phyloP scores from a whole-genome alignment of 1,140 invertebrate species.

The Philaenus spumarius region DNA sequence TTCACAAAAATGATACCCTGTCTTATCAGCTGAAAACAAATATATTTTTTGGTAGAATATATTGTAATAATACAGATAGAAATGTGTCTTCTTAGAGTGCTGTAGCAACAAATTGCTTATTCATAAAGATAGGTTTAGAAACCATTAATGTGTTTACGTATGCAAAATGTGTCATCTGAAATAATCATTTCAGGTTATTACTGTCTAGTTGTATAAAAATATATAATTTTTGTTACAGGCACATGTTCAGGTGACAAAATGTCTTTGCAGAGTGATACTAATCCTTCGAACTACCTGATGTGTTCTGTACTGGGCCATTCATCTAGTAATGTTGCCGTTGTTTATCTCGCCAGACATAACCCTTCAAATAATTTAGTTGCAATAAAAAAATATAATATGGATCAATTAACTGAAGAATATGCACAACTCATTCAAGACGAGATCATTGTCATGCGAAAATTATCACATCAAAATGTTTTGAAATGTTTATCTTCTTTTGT shows the following conservation, averaged over 20 bases:
- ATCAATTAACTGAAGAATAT: constrained; percentile 55
- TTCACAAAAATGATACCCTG: too few relatives aligned
- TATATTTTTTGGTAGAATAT: too few relatives aligned
- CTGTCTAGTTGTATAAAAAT: too few relatives aligned
- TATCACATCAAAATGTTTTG: constrained; percentile 73
- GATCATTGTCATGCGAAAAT: constrained; percentile 57
- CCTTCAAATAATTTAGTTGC: constrained; percentile 60
- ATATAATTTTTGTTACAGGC: too few relatives aligned
- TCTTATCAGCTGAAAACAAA: too few relatives aligned
- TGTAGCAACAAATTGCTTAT: too few relatives aligned
- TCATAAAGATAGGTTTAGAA: too few relatives aligned
- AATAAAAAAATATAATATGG: constrained; percentile 69
- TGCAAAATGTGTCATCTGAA: too few relatives aligned
- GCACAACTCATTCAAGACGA: constrained; percentile 62
- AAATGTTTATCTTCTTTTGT: constrained; percentile 68
- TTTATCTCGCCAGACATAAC: constrained; percentile 60
- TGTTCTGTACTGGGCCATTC: constrained; percentile 55
- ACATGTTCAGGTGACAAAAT: background rate
- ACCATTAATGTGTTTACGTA: too few relatives aligned
- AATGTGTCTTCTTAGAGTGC: too few relatives aligned
- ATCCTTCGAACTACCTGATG: constrained; percentile 32
- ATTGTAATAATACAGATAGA: too few relatives aligned
- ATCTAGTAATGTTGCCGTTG: constrained; percentile 55
- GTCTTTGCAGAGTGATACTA: background rate
- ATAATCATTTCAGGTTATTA: too few relatives aligned